These are phyloP conservation scores for Ganaspis sp. DNA, from an alignment of 1,140 invertebrate genomes.

Conservation along the genomic window DNA sequence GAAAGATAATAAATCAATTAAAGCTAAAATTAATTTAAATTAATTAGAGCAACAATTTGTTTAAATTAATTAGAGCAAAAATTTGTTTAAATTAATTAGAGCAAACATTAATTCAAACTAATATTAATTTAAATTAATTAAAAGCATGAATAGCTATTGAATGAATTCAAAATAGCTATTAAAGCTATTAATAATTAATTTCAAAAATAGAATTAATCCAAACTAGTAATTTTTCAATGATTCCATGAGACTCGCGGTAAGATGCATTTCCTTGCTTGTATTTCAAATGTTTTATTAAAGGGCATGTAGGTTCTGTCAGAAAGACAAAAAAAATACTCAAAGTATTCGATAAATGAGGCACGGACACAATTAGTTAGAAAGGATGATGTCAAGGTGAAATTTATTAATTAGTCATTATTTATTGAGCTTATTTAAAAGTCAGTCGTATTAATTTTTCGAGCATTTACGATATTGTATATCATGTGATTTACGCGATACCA, in stretches of 20 bases:
- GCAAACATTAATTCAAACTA: no score
- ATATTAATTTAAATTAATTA: no score
- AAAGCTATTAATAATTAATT: not conserved
- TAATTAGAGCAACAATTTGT: no score
- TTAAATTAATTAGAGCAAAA: no score
- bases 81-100: no score
- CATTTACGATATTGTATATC: slow-evolving; percentile 30
- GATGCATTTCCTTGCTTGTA: slow-evolving; percentile 9
- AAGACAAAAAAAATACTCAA: slow-evolving; percentile 12
- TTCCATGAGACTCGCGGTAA: slow-evolving; percentile 12
- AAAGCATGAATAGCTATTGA: no score
- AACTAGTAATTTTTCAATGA: not conserved
- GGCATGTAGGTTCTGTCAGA: not conserved
- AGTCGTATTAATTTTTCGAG: slow-evolving; percentile 25
- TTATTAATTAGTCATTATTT: slow-evolving; percentile 29
- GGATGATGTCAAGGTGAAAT: slow-evolving; percentile 15
- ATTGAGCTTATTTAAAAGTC: slow-evolving; percentile 21
- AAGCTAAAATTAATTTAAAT: no score
- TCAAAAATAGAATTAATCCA: not conserved
- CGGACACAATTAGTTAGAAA: slow-evolving; percentile 28
- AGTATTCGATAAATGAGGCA: slow-evolving; percentile 25
- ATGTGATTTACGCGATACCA: slow-evolving; percentile 31
- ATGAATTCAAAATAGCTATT: no score
- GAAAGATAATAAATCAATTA: no score
- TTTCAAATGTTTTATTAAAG: not conserved